A percentile compares a stretch with the other conserved stretches of the same genome.
Evolutionary conservation across 2,888 invertebrate genomes (phyloP).

Genomic region (Nasonia oneida): DNA sequence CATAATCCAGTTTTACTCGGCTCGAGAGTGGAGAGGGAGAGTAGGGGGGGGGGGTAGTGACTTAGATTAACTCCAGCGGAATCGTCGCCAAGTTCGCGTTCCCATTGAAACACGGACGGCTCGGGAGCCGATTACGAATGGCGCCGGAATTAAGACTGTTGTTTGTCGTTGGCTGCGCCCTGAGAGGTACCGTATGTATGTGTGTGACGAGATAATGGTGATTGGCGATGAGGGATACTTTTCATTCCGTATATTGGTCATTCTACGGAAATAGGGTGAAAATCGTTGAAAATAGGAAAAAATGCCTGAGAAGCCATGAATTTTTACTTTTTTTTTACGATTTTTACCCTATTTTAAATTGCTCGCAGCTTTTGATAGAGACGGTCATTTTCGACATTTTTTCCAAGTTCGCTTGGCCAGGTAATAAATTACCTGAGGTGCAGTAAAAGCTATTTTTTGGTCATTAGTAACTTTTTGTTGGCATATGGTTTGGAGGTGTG

Average conservation of each 20-base stretch:
- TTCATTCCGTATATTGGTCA: background rate
- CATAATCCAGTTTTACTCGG: conserved; percentile 68
- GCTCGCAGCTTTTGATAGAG: too few species aligned
- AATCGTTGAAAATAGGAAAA: too few species aligned
- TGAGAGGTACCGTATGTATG: background rate
- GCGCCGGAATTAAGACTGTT: background rate
- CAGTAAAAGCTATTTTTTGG: too few species aligned
- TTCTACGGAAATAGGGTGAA: too few species aligned
- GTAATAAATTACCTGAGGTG: too few species aligned
- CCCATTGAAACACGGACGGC: background rate
- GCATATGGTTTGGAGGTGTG: too few species aligned
- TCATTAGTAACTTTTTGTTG: too few species aligned
- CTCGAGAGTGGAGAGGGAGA: background rate
- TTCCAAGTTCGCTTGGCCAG: too few species aligned
- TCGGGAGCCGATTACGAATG: background rate
- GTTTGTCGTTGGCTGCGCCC: background rate
- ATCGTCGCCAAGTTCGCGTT: conserved; percentile 16
- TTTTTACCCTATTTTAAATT: too few species aligned
- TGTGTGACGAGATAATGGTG: background rate
- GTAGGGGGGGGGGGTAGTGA: background rate
- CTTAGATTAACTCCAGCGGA: conserved; percentile 34
- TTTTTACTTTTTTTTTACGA: too few species aligned
- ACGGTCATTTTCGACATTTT: too few species aligned
- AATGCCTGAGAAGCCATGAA: too few species aligned
- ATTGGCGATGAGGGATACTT: background rate